phyloP scores from a whole-genome alignment of 2,113 vertebrate species.

The Pterocles gutturalis region DNA sequence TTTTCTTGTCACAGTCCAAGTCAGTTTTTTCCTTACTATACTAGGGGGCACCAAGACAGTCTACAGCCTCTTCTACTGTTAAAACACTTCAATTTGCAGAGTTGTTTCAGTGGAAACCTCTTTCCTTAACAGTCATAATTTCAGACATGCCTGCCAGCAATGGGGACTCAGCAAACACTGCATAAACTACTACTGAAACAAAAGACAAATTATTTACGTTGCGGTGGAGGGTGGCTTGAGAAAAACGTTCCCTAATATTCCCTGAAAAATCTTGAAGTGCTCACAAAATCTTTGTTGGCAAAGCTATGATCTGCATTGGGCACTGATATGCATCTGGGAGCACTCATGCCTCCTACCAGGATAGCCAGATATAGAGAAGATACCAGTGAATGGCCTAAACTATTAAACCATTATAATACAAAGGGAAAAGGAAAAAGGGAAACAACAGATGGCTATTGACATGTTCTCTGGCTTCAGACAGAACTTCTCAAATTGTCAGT shows the following conservation, averaged over 20 bases:
- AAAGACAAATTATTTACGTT: not conserved
- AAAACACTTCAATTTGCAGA: not conserved
- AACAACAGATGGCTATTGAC: not conserved
- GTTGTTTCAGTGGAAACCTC: not conserved
- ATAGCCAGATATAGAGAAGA: not conserved
- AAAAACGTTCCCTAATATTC: not conserved
- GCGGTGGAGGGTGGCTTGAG: not conserved
- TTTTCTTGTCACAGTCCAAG: not conserved
- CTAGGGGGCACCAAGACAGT: not conserved
- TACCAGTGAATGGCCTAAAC: not conserved
- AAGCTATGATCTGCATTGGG: not conserved
- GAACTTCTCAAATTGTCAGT: not conserved
- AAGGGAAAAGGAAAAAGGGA: not conserved
- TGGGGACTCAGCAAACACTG: not conserved
- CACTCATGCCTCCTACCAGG: not conserved
- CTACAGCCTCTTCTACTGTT: not conserved
- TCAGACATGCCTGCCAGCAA: not conserved
- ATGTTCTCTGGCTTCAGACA: not conserved
- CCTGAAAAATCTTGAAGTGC: not conserved
- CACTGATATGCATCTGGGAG: not conserved
- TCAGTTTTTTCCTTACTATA: not conserved
- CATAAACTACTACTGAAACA: not conserved
- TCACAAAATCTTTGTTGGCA: not conserved
- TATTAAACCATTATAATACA: not conserved
- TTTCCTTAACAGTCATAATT: not conserved